Conservation (phyloP, 2,113 vertebrate species). For the Oreochromis niloticus region DNA sequence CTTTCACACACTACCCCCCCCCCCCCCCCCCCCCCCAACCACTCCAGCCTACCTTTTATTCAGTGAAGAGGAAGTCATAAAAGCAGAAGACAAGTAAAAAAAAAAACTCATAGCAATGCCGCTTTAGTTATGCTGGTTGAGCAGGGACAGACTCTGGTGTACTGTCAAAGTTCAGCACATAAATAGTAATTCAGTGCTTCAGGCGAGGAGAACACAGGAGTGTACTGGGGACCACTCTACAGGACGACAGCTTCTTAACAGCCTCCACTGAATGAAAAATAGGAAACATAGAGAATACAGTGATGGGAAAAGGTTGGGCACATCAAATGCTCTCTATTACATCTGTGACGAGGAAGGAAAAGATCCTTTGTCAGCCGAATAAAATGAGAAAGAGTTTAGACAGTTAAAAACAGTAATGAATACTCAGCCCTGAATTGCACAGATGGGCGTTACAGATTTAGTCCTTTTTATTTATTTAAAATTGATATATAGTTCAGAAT, state of each 20-base stretch:
- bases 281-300: constrained; percentile 24
- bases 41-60: background rate
- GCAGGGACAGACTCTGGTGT: constrained; percentile 39
- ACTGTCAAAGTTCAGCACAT: constrained; percentile 72
- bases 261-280: constrained; percentile 62
- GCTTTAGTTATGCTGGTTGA: constrained; percentile 33
- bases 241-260: constrained; percentile 53
- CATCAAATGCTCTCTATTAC: constrained; percentile 10
- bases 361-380: background rate
- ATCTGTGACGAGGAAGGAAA: background rate
- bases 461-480: constrained; percentile 19
- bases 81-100: constrained; percentile 21
- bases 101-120: constrained; percentile 4
- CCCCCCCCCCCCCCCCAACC: background rate
- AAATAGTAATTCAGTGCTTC: constrained; percentile 68
- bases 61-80: constrained; percentile 6
- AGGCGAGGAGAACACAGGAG: constrained; percentile 57
- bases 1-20: background rate
- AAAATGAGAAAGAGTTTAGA: constrained; percentile 14
- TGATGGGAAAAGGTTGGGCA: background rate
- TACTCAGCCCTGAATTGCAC: background rate
- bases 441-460: background rate
- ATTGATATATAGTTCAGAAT: constrained; percentile 27
- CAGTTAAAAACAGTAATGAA: background rate
- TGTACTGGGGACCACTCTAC: constrained; percentile 49